Evolutionary conservation across 1,140 invertebrate species (phyloP).

Genomic region (Achatina immaculata): DNA sequence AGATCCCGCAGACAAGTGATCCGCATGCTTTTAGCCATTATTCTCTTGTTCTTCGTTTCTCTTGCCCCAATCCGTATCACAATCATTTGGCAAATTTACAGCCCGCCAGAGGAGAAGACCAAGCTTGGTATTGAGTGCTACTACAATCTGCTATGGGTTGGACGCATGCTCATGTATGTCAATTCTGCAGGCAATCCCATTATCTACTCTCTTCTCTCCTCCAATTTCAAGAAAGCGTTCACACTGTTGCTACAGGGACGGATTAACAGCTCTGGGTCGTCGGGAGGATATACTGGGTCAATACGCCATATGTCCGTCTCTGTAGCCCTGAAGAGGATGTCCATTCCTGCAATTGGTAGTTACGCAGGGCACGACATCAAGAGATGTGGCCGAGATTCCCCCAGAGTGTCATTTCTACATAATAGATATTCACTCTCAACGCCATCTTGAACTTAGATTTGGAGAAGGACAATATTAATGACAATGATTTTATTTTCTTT

Average conservation of each 20-base stretch:
- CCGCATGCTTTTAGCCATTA: conserved; percentile 89
- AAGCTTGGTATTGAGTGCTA: conserved; percentile 82
- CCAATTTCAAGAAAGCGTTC: conserved; percentile 59
- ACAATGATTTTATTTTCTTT: no score
- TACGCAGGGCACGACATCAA: background rate
- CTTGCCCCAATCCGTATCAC: conserved; percentile 88
- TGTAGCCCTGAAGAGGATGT: conserved; percentile 22
- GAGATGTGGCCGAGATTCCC: background rate
- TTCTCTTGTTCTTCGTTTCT: conserved; percentile 89
- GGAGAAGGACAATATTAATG: no score
- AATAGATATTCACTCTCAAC: background rate
- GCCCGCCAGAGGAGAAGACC: background rate
- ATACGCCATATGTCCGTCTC: conserved; percentile 9
- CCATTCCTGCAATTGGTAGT: background rate
- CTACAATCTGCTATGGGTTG: conserved; percentile 90
- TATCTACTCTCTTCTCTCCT: conserved; percentile 60
- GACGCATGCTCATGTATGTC: conserved; percentile 66
- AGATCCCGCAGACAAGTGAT: conserved; percentile 75
- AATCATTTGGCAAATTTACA: conserved; percentile 76
- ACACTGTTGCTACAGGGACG: conserved; percentile 16
- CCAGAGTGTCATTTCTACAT: background rate
- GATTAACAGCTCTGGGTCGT: background rate
- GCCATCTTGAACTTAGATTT: no score
- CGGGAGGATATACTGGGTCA: background rate
- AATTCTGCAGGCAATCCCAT: conserved; percentile 67